These are phyloP conservation scores for Dryococelus australis DNA, from an alignment of 2,888 invertebrate genomes.

Conservation along the genomic window DNA sequence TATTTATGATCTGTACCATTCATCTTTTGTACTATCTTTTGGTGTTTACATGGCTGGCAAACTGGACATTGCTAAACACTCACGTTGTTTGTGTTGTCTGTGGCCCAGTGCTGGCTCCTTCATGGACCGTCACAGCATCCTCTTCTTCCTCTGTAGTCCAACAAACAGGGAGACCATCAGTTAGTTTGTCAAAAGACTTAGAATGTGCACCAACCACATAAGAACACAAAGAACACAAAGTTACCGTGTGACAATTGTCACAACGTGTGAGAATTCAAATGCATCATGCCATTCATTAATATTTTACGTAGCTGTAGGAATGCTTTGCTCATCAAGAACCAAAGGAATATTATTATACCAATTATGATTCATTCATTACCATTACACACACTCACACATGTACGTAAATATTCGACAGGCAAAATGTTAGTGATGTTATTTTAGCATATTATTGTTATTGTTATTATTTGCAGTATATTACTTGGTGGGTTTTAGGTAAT, in stretches of 20 bases:
- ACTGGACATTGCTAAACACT: slow-evolving; percentile 12
- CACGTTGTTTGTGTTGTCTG: slow-evolving; percentile 39
- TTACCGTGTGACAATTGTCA: too few species aligned
- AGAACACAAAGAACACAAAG: background rate
- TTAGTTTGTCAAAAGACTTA: background rate
- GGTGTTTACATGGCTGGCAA: background rate
- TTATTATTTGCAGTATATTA: background rate
- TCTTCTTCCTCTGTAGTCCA: slow-evolving; percentile 37
- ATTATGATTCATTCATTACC: background rate
- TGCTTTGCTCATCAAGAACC: background rate
- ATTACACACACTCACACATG: background rate
- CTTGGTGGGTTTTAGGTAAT: background rate
- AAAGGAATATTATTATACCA: background rate
- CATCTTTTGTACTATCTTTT: background rate
- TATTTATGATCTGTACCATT: too few species aligned
- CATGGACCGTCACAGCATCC: slow-evolving; percentile 13
- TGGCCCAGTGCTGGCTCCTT: slow-evolving; percentile 6
- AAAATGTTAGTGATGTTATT: background rate
- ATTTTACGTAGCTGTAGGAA: background rate
- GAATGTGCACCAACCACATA: background rate
- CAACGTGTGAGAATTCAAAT: too few species aligned
- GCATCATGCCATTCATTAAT: background rate
- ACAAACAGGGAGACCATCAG: slow-evolving; percentile 5
- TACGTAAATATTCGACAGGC: background rate
- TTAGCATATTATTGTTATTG: background rate